A percentile compares a stretch with the other conserved stretches of the same genome.
Conservation (phyloP, 1,140 invertebrate species). For the Psilanteris sp. region DNA sequence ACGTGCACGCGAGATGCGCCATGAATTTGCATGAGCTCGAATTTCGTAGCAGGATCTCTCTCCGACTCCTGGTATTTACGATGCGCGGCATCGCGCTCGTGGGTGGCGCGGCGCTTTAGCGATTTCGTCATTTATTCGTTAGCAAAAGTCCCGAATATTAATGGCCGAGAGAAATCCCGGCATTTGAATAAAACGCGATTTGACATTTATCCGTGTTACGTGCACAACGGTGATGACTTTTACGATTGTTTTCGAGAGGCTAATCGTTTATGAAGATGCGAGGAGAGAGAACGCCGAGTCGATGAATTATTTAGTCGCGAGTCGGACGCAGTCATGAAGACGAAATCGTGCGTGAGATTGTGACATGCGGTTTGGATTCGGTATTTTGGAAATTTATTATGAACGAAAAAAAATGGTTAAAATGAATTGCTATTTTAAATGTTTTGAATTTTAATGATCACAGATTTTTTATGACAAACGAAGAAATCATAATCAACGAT, state of each 20-base stretch:
- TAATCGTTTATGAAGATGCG: not conserved
- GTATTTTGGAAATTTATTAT: no score
- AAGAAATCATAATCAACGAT: no score
- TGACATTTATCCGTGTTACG: not conserved
- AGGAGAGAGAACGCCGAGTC: not conserved
- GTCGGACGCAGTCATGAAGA: no score
- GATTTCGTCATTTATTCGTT: not conserved
- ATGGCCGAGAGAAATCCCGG: not conserved
- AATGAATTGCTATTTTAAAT: no score
- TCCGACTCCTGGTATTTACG: constrained; percentile 31
- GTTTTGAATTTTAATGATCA: no score
- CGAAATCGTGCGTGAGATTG: no score
- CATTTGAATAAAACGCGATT: not conserved
- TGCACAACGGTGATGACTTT: not conserved
- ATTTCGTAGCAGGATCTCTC: constrained; percentile 59
- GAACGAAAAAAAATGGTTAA: no score
- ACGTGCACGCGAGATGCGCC: constrained; percentile 25
- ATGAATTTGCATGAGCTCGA: constrained; percentile 67
- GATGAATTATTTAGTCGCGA: constrained; percentile 6
- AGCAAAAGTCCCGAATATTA: not conserved
- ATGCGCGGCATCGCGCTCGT: no score
- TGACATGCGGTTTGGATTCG: no score
- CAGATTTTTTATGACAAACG: no score
- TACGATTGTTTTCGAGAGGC: not conserved
- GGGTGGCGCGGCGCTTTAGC: constrained; percentile 21